Evolutionary conservation across 2,888 invertebrate species (phyloP), one percentile per base, ranked within the genome.

Genomic region (Drosophila multiciliata): DNA sequence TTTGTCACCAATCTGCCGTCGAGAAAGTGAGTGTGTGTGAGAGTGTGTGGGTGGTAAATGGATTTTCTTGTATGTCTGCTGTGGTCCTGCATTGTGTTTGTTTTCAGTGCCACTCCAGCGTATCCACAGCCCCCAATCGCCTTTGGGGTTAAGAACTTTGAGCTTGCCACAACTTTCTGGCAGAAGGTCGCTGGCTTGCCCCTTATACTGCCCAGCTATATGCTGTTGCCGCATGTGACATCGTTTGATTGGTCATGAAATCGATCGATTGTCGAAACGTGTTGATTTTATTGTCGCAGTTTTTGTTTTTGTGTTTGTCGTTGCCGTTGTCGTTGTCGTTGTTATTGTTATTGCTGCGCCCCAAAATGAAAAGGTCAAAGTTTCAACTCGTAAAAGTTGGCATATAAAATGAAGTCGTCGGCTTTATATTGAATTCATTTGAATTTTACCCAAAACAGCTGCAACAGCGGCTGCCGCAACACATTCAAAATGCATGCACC

Each of bases 161-260:
- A 87, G 78, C 89, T 89, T 84, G 82, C 87, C 76, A 57, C 89
- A 84, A 84, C 87, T 87, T 84, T 89, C 68, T 66, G 75, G 67
- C 66, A 65, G 84, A 74, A 65, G 61, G 75, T 68, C 69, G 49
- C 26, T 35, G 36, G 35, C 38, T 54, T 42, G 45, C 72, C 45
- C 20, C 35, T 35, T 32, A 35, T 26, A 23, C 20, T 3, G 23
- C 36, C 15, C 36, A 26, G 36, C 20, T 42, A 38, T 57, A 38
- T 63, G 64, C 53, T 63, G 67, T 68, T 71, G 70, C 76, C 89
- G 85, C 82, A 84, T 84, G 89, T 84, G 84, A 87, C 85, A 86
- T 65, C 86, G 74, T 82, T 85, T 85, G 88, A 87, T 87, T 85
- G 90, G 75, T 89, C 85, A 87, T 87, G 90, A 89, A 85, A 89